phyloP scores from a whole-genome alignment of 2,888 invertebrate species.

The Caenorhabditis doughertyi region DNA sequence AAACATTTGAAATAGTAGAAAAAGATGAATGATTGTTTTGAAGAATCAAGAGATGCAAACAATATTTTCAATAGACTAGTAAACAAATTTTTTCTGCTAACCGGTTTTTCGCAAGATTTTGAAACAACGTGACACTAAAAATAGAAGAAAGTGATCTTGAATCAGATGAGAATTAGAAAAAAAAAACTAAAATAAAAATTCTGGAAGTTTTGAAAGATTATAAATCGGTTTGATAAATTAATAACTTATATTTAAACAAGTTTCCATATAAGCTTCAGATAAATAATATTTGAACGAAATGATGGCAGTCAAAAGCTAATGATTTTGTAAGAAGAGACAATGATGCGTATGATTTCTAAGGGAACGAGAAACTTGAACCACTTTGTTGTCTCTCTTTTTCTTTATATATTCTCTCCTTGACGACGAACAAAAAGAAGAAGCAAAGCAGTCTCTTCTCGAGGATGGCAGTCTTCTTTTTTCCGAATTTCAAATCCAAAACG shows the following conservation, averaged over 20 bases:
- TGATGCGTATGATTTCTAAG: background rate
- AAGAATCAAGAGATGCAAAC: background rate
- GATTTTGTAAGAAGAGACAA: slow-evolving; percentile 2
- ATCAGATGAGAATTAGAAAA: too few relatives aligned
- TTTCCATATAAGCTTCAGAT: too few relatives aligned
- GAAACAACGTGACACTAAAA: background rate
- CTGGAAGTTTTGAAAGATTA: too few relatives aligned
- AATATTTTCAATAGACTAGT: background rate
- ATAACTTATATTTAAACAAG: too few relatives aligned
- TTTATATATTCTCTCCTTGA: slow-evolving; percentile 27
- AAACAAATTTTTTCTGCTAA: background rate
- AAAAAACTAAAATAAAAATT: too few relatives aligned
- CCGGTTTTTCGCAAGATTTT: background rate
- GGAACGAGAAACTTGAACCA: background rate
- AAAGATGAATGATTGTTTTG: background rate
- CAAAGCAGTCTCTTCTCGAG: background rate
- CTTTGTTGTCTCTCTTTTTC: background rate
- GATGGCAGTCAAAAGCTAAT: too few relatives aligned
- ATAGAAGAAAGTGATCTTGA: background rate
- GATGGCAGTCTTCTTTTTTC: background rate
- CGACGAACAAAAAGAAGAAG: slow-evolving; percentile 25
- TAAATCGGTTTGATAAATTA: too few relatives aligned
- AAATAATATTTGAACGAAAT: too few relatives aligned
- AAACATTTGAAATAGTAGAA: too few relatives aligned
- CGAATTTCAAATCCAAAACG: slow-evolving; percentile 1